Conservation (phyloP, 2,113 vertebrate species). For the Pachypanchax playfairii region DNA sequence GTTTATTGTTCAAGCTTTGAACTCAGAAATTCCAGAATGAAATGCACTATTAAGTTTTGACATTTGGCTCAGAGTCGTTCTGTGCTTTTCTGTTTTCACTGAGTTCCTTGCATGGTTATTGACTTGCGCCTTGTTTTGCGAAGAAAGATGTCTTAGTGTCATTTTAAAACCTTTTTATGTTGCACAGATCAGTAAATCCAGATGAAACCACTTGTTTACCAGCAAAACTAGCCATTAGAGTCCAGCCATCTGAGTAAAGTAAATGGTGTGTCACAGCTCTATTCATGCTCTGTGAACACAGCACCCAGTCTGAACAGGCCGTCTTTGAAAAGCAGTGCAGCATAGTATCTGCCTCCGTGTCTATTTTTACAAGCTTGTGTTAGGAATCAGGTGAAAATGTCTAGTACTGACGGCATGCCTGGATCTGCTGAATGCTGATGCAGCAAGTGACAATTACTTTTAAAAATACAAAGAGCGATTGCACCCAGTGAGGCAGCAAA, state of each 20-base stretch:
- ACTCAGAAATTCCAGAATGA: neutral
- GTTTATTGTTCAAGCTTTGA: too few relatives aligned
- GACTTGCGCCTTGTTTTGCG: neutral
- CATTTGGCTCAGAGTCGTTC: neutral
- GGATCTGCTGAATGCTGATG: conserved; percentile 67
- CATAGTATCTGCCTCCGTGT: conserved; percentile 14
- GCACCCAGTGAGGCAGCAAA: conserved; percentile 64
- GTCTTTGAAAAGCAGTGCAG: conserved; percentile 37
- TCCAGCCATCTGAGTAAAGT: conserved; percentile 22
- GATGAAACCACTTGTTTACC: conserved; percentile 10
- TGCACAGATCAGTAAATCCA: conserved; percentile 18
- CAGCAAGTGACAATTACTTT: conserved; percentile 72
- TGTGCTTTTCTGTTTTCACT: neutral
- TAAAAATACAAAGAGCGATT: conserved; percentile 65
- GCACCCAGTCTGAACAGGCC: conserved; percentile 26
- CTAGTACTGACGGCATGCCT: conserved; percentile 33
- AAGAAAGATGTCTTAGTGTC: neutral
- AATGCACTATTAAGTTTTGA: too few relatives aligned
- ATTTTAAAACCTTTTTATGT: neutral
- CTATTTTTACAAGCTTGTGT: conserved; percentile 53
- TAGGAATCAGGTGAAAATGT: conserved; percentile 7
- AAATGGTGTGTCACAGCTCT: conserved; percentile 24
- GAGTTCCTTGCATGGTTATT: neutral
- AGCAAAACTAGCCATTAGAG: conserved; percentile 12
- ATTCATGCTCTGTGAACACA: conserved; percentile 27